phyloP scores from a whole-genome alignment of 2,797 vertebrate species.

The Sandelia bainsii region DNA sequence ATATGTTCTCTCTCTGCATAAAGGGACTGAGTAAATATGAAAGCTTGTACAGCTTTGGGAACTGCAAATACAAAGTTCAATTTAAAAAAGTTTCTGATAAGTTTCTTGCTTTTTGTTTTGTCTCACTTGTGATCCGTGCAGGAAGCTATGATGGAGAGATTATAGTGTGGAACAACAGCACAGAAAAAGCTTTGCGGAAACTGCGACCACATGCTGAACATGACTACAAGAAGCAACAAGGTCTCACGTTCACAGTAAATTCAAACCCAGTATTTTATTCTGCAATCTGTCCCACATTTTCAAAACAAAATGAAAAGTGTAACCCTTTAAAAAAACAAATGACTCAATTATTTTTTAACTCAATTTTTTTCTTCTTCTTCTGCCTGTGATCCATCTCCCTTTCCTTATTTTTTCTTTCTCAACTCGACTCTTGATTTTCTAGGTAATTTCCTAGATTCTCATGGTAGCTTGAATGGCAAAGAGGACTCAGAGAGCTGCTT shows the following conservation, averaged over 20 bases:
- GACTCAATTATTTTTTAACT: neutral
- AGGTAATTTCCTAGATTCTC: constrained; percentile 16
- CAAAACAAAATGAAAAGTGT: neutral
- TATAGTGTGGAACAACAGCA: constrained; percentile 85
- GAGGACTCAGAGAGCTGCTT: constrained; percentile 58
- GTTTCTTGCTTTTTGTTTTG: constrained; percentile 4
- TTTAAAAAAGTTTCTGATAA: constrained; percentile 5
- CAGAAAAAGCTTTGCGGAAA: constrained; percentile 81
- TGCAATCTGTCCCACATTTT: neutral
- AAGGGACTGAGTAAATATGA: neutral
- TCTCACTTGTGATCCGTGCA: constrained; percentile 55
- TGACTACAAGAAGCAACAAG: constrained; percentile 32
- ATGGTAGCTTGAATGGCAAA: constrained; percentile 36
- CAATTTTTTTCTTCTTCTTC: neutral
- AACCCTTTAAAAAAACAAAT: neutral
- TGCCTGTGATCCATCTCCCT: neutral
- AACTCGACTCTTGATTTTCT: constrained; percentile 14
- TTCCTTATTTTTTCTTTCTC: neutral
- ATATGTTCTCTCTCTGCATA: neutral
- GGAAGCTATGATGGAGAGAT: constrained; percentile 85
- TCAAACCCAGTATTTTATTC: neutral
- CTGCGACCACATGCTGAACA: constrained; percentile 56
- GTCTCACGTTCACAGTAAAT: constrained; percentile 19
- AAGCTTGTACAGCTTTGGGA: neutral
- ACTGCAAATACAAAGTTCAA: neutral